A percentile compares a stretch with the other conserved stretches of the same genome.
phyloP scores from a whole-genome alignment of 92 coral and sea anemone genomes.

The Zoanthus sociatus region DNA sequence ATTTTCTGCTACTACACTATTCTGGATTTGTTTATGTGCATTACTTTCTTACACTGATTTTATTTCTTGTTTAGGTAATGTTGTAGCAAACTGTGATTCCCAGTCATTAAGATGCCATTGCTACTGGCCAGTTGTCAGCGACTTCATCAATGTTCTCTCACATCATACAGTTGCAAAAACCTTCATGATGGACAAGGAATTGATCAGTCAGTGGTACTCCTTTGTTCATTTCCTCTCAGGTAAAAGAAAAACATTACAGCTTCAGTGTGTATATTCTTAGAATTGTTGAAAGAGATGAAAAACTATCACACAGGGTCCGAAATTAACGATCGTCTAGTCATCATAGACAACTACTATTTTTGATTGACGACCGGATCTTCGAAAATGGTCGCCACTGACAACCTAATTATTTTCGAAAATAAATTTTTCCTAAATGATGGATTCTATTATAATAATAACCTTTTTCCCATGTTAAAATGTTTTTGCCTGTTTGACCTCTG shows the following conservation, averaged over 20 bases:
- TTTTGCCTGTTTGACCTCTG: no score
- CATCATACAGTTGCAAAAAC: slow-evolving; percentile 88
- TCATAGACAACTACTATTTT: no score
- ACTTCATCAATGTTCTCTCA: slow-evolving; percentile 92
- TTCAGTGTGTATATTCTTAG: background rate
- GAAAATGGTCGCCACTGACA: no score
- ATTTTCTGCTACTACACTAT: no score
- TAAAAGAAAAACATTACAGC: slow-evolving; percentile 8
- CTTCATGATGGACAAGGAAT: slow-evolving; percentile 85
- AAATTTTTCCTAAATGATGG: no score
- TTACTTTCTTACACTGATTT: background rate
- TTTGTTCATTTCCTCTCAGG: slow-evolving; percentile 89
- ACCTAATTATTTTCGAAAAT: no score
- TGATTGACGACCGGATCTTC: no score
- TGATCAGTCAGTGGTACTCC: slow-evolving; percentile 88
- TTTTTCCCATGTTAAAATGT: no score
- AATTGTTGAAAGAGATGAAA: background rate
- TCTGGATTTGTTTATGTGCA: no score
- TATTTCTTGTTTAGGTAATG: slow-evolving; percentile 52
- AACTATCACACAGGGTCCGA: background rate
- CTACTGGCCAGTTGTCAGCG: slow-evolving; percentile 97
- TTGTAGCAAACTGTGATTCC: slow-evolving; percentile 83
- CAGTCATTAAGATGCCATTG: slow-evolving; percentile 82
- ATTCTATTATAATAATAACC: no score
- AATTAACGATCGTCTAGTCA: no score